phyloP scores from a whole-genome alignment of 2,888 invertebrate species.

The Leptopilina drosophilae region DNA sequence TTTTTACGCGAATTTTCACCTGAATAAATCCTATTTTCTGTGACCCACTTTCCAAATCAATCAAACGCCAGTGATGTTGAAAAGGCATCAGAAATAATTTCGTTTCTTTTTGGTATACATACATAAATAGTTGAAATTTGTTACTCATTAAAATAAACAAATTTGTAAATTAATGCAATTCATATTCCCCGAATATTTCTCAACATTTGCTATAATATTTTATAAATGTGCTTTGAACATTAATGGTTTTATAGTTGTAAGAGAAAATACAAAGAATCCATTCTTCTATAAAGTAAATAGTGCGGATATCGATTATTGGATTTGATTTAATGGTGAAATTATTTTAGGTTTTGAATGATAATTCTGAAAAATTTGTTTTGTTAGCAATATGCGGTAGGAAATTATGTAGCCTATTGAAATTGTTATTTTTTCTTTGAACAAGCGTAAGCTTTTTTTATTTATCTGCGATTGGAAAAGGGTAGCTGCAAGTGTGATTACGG shows the following conservation, averaged over 20 bases:
- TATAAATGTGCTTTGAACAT: too few species aligned
- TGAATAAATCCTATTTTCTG: constrained; percentile 4
- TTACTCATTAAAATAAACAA: neutral
- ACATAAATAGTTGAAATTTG: neutral
- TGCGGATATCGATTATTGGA: too few species aligned
- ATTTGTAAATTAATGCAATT: neutral
- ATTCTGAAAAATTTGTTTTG: too few species aligned
- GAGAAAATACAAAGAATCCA: too few species aligned
- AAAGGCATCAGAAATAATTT: neutral
- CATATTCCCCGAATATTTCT: too few species aligned
- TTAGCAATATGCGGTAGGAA: neutral
- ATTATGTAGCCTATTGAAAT: neutral
- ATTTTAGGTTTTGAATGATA: too few species aligned
- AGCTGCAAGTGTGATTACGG: neutral
- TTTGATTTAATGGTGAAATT: too few species aligned
- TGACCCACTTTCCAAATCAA: constrained; percentile 6
- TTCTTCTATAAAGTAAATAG: too few species aligned
- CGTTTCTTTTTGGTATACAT: neutral
- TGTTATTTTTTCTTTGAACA: neutral
- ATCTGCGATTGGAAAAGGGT: neutral
- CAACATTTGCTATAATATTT: too few species aligned
- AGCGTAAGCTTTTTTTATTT: neutral
- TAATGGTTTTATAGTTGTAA: too few species aligned
- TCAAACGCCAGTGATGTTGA: constrained; percentile 22
- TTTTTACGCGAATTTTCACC: constrained; percentile 11